Evolutionary conservation across 2,797 vertebrate genomes (phyloP).

Genomic region (Streptopelia turtur): DNA sequence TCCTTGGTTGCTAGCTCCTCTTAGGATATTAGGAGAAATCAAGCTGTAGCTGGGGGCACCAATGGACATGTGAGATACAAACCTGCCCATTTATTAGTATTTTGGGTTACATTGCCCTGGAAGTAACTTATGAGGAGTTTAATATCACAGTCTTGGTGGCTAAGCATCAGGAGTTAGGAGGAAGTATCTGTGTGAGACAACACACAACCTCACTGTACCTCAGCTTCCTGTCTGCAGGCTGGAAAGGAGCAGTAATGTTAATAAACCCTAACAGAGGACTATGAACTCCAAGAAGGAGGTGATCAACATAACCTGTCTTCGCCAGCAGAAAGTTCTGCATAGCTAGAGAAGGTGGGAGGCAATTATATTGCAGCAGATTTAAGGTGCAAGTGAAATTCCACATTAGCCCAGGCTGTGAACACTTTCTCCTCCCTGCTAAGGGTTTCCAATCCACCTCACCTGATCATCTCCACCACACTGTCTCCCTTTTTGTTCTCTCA

Average conservation of each 20-base stretch:
- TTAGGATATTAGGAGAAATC: neutral
- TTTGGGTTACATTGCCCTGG: neutral
- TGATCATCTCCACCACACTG: fast-evolving
- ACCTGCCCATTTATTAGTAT: neutral
- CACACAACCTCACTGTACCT: neutral
- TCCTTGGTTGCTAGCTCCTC: neutral
- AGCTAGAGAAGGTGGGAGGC: neutral
- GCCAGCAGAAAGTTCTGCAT: neutral
- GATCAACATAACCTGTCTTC: neutral
- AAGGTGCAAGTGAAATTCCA: neutral
- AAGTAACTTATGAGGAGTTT: neutral
- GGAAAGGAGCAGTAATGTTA: neutral
- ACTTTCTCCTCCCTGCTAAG: neutral
- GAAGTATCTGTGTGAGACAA: neutral
- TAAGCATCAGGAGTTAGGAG: neutral
- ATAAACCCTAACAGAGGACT: neutral
- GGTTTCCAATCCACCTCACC: neutral
- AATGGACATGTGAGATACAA: neutral
- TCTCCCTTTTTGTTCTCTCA: neutral
- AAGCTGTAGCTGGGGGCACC: neutral
- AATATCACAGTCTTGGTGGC: neutral
- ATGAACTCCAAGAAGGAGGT: neutral
- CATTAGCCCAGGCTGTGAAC: neutral
- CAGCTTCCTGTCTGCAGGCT: neutral
- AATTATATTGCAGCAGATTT: neutral